phyloP scores from a whole-genome alignment of 2,797 vertebrate genomes.

The Rhinichthys osculus region DNA sequence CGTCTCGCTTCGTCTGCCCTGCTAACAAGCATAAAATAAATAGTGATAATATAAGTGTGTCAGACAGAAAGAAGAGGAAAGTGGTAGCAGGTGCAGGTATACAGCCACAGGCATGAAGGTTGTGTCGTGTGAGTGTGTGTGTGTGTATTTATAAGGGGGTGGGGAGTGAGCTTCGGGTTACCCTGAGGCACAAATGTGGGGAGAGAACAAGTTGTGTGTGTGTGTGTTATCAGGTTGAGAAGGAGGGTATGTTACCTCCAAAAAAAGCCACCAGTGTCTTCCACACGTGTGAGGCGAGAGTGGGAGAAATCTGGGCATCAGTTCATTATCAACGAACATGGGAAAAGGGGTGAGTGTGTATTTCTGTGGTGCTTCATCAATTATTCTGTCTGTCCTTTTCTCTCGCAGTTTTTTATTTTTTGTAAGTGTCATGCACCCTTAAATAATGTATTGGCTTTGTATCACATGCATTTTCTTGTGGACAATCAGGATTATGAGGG shows the following conservation, averaged over 20 bases:
- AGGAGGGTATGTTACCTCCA: constrained; percentile 65
- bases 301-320: constrained; percentile 58
- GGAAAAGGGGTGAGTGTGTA: constrained; percentile 77
- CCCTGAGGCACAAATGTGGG: constrained; percentile 35
- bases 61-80: constrained; percentile 13
- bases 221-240: constrained; percentile 47
- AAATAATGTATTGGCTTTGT: constrained; percentile 37
- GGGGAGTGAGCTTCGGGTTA: constrained; percentile 64
- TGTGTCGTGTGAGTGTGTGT: constrained; percentile 27
- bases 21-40: constrained; percentile 17
- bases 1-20: not conserved
- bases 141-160: constrained; percentile 59
- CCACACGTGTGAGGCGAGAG: constrained; percentile 60
- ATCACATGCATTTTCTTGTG: constrained; percentile 15
- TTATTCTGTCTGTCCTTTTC: not conserved
- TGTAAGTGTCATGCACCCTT: constrained; percentile 16
- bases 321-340: constrained; percentile 72
- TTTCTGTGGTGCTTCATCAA: not conserved
- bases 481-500: constrained; percentile 4
- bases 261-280: constrained; percentile 75
- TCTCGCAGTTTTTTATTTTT: not conserved
- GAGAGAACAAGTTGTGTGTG: constrained; percentile 16
- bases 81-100: constrained; percentile 14
- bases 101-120: constrained; percentile 11
- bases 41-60: constrained; percentile 15